These are phyloP conservation scores for Chaetodon auriga DNA, from an alignment of 2,113 vertebrate species.

Conservation along the genomic window DNA sequence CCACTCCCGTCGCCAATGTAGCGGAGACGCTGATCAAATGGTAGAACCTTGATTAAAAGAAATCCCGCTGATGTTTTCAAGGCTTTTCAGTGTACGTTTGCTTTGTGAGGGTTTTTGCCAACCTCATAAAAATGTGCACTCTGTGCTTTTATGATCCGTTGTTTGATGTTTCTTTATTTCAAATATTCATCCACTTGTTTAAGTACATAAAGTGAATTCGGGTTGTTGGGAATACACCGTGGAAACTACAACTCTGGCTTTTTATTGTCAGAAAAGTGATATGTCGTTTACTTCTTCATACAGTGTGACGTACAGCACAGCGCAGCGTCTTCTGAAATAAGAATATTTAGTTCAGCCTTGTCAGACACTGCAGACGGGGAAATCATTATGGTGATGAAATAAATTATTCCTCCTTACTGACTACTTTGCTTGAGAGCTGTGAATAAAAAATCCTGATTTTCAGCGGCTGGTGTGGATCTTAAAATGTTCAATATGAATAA, in stretches of 20 bases:
- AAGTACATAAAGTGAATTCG: background rate
- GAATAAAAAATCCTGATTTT: background rate
- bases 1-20: background rate
- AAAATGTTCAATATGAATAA: background rate
- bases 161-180: background rate
- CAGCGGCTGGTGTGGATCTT: background rate
- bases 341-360: background rate
- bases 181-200: background rate
- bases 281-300: background rate
- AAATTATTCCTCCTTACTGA: background rate
- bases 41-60: constrained; percentile 62
- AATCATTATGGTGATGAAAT: background rate
- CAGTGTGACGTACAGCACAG: background rate
- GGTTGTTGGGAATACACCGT: background rate
- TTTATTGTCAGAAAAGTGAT: background rate
- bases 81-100: constrained; percentile 14
- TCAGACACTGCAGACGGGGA: background rate
- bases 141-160: background rate
- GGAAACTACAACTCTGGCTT: background rate
- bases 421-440: background rate
- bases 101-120: constrained; percentile 15
- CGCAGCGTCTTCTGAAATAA: background rate
- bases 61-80: constrained; percentile 47
- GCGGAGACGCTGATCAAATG: constrained; percentile 34
- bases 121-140: background rate